Base-by-base conservation (phyloP, 2,888 invertebrate species). In the Lochmaea crataegi region DNA sequence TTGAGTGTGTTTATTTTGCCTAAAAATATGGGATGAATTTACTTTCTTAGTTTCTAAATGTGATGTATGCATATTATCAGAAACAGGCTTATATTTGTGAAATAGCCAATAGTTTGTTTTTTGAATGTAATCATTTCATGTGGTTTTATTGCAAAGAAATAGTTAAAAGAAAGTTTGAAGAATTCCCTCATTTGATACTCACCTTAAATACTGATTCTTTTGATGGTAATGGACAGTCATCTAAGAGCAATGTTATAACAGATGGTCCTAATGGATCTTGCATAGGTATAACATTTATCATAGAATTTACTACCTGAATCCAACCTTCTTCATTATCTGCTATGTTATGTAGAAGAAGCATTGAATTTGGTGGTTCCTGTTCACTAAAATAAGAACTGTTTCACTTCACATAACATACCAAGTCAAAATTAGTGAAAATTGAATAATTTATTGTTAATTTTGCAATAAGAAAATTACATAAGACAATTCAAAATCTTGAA, bases 321-420 rank as follows among this genome's bases (percentile, higher is more conserved):
- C 97, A 98, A 1, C 97, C 97, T 72, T 94, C 94, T 82, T 96
- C 96, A 81, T 94, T 93, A 78, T 97, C 96, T 56, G 97, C 96
- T 75, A 97, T 94, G 75, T 91, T 90, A 83, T 96, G 94, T 51
- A 97, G 88, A 82, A 93, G 92, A 75, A 94, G 88, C 90, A 97
- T 92, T 0, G 96, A 93, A 70, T 91, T 91, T 0, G 97, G 96
- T 3, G 96, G 94, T 81, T 96, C 96, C 84, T 95, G 94, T 80
- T 95, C 95, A 89, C 96, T 96, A 84, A 16, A 32, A 32, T 32
- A 32, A 32, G 7, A 32, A 32, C 32, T 32, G 7, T 32, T 32
- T 32, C 7, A 32, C 32, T 32, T 32, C 32, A 32, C 32, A 32
- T 32, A 3, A 57, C 6, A 14, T 41, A 7, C 11, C 18, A 45